Evolutionary conservation across 2,797 vertebrate species (phyloP), one percentile per base, ranked within the genome.

Genomic region (Acipenser oxyrinchus): DNA sequence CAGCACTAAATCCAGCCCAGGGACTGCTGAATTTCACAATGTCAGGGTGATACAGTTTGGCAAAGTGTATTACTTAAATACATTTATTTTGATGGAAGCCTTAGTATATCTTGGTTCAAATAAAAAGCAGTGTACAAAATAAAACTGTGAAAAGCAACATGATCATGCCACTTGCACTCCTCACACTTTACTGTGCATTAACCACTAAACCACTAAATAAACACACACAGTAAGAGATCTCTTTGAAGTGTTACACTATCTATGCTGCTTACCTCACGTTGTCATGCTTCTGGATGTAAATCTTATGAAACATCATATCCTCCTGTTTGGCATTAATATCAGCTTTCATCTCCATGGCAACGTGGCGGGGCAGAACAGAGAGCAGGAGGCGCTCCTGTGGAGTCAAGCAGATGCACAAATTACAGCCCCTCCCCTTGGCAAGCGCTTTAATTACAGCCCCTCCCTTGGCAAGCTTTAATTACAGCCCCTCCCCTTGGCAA

Each of bases 311-410:
- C 95, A 97, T 98, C 95, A 96, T 97, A 88, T 97, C 93, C 87
- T 98, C 93, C 83, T 98, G 95, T 81, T 98, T 98, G 88, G 93
- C 95, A 69, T 93, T 98, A 89, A 98, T 98, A 86, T 98, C 95
- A 81, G 92, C 96, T 90, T 98, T 97, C 96, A 98, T 98, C 88
- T 98, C 96, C 94, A 98, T 96, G 88, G 96, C 96, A 92, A 98
- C 96, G n/a, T 98, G 96, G 78, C 94, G 92, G 77, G 96, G 95
- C 81, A 98, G 90, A 83, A 98, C 96, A 57, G 96, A 98, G 77
- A 98, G 91, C 85, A 98, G 90, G 80, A 98, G 92, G 76, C 96
- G 94, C 83, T 98, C 96, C 96, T 98, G 85, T 71, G 74, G 82
- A 79, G 74, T 75, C 78, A 81, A 83, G 82, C 73, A 80, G 74